Evolutionary conservation across 2,797 vertebrate species (phyloP).

Genomic region (Micropoecilia bifurca): DNA sequence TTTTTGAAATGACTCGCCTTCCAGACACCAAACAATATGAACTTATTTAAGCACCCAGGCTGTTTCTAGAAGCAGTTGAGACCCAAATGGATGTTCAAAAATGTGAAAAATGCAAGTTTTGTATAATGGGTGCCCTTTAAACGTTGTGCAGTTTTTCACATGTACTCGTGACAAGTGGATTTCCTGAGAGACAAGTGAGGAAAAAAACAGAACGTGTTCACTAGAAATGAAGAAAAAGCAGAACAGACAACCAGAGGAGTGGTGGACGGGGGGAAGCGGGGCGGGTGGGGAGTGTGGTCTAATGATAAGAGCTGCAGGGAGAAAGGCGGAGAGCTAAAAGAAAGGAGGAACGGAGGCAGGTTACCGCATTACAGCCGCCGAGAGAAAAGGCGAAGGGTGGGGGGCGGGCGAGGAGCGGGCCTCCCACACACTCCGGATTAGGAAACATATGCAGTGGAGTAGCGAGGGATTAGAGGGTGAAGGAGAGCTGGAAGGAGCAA

Average conservation of each 20-base stretch:
- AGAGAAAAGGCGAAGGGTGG: slow-evolving; percentile 51
- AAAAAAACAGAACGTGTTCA: background rate
- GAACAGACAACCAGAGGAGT: background rate
- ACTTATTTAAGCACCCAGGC: too few relatives aligned
- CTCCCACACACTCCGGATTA: slow-evolving; percentile 82
- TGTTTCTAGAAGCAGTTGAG: too few relatives aligned
- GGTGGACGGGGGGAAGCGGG: background rate
- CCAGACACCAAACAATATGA: too few relatives aligned
- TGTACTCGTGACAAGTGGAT: slow-evolving; percentile 8
- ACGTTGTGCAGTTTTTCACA: slow-evolving; percentile 11
- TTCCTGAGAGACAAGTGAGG: slow-evolving; percentile 1
- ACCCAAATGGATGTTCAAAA: too few relatives aligned
- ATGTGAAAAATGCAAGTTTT: too few relatives aligned
- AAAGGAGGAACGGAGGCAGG: slow-evolving; percentile 62
- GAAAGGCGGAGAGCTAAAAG: slow-evolving; percentile 50
- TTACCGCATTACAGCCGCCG: slow-evolving; percentile 68
- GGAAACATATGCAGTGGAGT: slow-evolving; percentile 80
- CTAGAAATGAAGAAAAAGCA: slow-evolving; percentile 10
- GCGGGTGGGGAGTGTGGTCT: slow-evolving; percentile 41
- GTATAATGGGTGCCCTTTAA: background rate
- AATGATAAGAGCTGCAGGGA: slow-evolving; percentile 54
- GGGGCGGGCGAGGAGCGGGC: slow-evolving; percentile 46
- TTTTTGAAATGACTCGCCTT: too few relatives aligned
- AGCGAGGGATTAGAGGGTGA: slow-evolving; percentile 77
- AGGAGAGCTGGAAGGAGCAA: slow-evolving; percentile 69